These are phyloP conservation scores for Yponomeuta plumbellus DNA, from an alignment of 2,888 invertebrate genomes.

Conservation along the genomic window DNA sequence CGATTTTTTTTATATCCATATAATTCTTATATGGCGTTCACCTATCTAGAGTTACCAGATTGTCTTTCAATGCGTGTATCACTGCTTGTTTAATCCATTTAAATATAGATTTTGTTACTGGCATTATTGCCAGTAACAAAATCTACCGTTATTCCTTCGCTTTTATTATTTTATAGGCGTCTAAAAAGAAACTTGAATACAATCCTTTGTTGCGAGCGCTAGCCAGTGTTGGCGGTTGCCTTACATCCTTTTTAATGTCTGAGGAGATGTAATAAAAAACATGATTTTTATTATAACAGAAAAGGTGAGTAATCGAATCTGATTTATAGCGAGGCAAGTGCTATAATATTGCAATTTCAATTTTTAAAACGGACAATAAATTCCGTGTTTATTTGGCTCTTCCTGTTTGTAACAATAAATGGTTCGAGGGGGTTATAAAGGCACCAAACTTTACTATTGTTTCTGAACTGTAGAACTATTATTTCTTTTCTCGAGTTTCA, in stretches of 20 bases:
- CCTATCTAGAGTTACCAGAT: not conserved
- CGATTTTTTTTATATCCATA: conserved; percentile 2
- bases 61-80: not conserved
- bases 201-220: conserved; percentile 44
- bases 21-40: not conserved
- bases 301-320: conserved; percentile 56
- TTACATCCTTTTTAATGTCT: conserved; percentile 11
- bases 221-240: conserved; percentile 29
- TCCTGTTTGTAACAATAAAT: conserved; percentile 9
- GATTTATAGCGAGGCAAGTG: conserved; percentile 42
- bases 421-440: not conserved
- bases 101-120: conserved; percentile 45
- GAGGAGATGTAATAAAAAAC: conserved; percentile 39
- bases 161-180: conserved; percentile 49
- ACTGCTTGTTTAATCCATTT: conserved; percentile 2
- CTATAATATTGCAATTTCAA: conserved; percentile 45
- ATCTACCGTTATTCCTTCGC: conserved; percentile 58
- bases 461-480: too few species aligned
- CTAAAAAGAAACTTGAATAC: conserved; percentile 26
- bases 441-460: too few species aligned
- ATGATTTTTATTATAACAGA: conserved; percentile 45
- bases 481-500: too few species aligned
- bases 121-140: too few species aligned
- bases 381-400: conserved; percentile 8
- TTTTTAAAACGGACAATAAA: conserved; percentile 35